phyloP scores from a whole-genome alignment of 2,888 invertebrate genomes.

The Trachelus stipa region DNA sequence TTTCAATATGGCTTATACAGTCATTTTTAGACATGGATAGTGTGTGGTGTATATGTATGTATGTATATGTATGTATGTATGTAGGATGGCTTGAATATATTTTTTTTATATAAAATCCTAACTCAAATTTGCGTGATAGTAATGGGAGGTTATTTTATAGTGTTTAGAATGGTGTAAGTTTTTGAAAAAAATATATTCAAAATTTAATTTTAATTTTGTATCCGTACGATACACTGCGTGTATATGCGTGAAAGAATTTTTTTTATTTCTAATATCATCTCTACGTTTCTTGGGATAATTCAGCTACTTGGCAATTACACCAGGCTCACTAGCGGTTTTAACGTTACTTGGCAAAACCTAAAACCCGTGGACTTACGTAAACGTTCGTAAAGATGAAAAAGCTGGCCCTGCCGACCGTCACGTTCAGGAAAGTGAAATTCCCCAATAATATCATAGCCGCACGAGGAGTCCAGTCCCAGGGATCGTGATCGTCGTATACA shows the following conservation, averaged over 20 bases:
- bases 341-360: not conserved
- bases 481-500: constrained; percentile 1
- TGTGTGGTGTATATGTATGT: not conserved
- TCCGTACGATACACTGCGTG: no score
- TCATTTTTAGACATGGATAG: not conserved
- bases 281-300: not conserved
- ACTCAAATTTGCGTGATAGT: no score
- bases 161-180: no score
- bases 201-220: no score
- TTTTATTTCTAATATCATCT: not conserved
- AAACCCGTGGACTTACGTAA: constrained; percentile 15
- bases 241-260: not conserved
- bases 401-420: constrained; percentile 16
- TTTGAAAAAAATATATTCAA: no score
- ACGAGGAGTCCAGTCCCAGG: not conserved
- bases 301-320: not conserved
- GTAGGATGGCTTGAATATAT: no score
- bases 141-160: no score
- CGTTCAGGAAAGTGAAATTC: constrained; percentile 26
- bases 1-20: not conserved
- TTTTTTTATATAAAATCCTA: no score
- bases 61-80: no score
- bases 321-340: not conserved
- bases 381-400: constrained; percentile 20
- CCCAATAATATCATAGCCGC: constrained; percentile 16